Evolutionary conservation across 2,888 invertebrate species (phyloP), one percentile per base, ranked within the genome.

Genomic region (Margaritifera margaritifera): DNA sequence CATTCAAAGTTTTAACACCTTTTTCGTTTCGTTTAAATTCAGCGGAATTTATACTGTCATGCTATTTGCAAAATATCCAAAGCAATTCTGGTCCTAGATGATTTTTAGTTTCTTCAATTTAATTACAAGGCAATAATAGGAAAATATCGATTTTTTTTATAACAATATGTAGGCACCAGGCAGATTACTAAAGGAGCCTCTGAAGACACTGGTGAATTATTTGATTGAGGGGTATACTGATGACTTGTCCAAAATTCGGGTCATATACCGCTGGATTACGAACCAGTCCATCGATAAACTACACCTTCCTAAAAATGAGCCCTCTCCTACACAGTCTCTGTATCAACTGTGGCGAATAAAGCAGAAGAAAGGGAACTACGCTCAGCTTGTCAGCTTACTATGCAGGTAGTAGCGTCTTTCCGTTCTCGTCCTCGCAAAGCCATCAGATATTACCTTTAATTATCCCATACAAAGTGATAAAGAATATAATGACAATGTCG

Each of bases 261-360:
- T 78, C 31, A 78, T 87, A 58, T 87, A 85, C 74, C 68, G 80
- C n/a, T 87, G 85, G 85, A 79, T 85, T 51, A 85, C 86, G 18
- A 79, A 83, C 24, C 81, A 81, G 53, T 76, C 81, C 4, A 68
- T 83, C 18, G 81, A 84, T 63, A 56, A 56, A 51, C 73, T 85
- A 55, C 74, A 76, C 24, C 71, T 84, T 15, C 69, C 73, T 3
- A 80, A 81, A 66, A 69, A 66, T n/a, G 71, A 81, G 61, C 87
- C 87, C 0, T 75, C 77, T 24, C 78, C 80, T 42, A 77, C 77
- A 50, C 83, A 82, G 8, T 84, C 86, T 0, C 66, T 83, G 53
- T 84, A 82, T 61, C 84, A 85, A 64, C 72, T 87, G 52, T 82
- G 85, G 80, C 71, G 83, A 64, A 86, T 87, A 24, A 80, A 83